Evolutionary conservation across 2,797 vertebrate species (phyloP).

Genomic region (Gallirallus australis): DNA sequence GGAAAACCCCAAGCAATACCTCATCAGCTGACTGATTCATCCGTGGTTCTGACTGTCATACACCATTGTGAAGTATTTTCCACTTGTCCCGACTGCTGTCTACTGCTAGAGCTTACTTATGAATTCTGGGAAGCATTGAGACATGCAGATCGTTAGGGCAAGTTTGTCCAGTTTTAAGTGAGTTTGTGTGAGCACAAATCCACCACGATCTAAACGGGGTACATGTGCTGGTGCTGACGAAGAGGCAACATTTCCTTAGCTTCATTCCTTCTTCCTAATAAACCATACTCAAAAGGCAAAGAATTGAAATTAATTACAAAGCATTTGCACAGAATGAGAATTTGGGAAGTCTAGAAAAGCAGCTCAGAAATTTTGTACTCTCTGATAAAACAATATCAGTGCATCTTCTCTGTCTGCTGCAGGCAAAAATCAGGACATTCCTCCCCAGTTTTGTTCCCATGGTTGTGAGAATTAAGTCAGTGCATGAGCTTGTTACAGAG

Average conservation of each 20-base stretch:
- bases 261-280: not conserved
- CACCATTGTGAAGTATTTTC: not conserved
- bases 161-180: not conserved
- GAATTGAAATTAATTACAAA: not conserved
- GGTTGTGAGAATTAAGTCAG: not conserved
- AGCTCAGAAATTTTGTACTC: not conserved
- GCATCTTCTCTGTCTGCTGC: not conserved
- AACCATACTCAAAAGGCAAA: not conserved
- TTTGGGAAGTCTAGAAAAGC: not conserved
- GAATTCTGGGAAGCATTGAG: not conserved
- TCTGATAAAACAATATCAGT: not conserved
- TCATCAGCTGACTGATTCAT: not conserved
- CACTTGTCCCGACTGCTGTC: not conserved
- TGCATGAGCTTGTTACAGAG: not conserved
- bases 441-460: not conserved
- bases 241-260: not conserved
- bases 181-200: not conserved
- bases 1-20: not conserved
- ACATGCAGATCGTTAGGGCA: not conserved
- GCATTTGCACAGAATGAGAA: not conserved
- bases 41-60: not conserved
- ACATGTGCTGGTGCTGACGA: not conserved
- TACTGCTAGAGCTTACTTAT: not conserved
- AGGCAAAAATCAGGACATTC: not conserved
- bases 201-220: accelerated